Evolutionary conservation across 92 coral and sea anemone species (phyloP).

Genomic region (Umimayanthus chanpuru): DNA sequence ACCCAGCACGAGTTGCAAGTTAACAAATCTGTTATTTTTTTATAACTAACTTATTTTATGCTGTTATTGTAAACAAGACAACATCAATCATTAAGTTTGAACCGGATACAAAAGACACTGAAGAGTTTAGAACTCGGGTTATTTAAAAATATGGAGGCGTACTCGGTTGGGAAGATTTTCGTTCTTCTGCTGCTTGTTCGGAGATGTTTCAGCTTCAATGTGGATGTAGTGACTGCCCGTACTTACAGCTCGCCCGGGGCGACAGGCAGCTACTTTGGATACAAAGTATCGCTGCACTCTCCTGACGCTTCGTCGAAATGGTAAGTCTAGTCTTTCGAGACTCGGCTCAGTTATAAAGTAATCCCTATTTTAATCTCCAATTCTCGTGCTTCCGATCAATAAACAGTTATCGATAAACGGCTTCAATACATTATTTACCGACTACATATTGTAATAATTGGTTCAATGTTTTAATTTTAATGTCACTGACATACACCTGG

Average conservation of each 20-base stretch:
- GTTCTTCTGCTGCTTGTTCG: background rate
- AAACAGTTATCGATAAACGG: background rate
- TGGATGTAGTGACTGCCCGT: conserved; percentile 19
- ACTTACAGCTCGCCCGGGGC: background rate
- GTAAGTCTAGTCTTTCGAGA: background rate
- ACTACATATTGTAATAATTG: background rate
- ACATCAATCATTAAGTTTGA: conserved; percentile 11
- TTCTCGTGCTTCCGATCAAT: background rate
- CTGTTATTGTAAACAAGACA: conserved; percentile 2
- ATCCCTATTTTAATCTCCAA: background rate
- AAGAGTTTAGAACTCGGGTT: background rate
- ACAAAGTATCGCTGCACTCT: background rate
- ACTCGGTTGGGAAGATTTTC: background rate
- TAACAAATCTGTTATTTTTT: background rate
- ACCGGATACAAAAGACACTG: background rate
- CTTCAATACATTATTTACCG: background rate
- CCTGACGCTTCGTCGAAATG: conserved; percentile 19
- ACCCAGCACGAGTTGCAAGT: background rate
- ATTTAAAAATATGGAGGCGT: background rate
- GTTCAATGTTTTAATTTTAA: background rate
- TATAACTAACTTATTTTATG: background rate
- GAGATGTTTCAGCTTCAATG: conserved; percentile 6
- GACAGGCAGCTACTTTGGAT: background rate
- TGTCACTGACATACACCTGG: no score
- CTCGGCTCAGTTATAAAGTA: background rate